Percentiles rank a stretch among this genome's conserved stretches.
phyloP scores from a whole-genome alignment of 2,888 invertebrate genomes.

The Orthosia gracilis region DNA sequence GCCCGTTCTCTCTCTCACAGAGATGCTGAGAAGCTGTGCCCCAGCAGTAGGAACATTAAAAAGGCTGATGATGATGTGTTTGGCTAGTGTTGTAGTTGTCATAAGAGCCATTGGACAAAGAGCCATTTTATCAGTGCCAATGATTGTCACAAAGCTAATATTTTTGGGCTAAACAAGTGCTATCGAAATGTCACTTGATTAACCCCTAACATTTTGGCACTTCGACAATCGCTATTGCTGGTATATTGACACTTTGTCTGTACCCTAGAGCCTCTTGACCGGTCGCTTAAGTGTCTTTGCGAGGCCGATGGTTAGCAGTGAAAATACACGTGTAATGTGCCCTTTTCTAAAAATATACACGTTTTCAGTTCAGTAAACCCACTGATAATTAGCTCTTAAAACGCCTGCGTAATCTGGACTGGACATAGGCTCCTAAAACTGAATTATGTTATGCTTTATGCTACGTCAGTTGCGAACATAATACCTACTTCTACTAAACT shows the following conservation, averaged over 20 bases:
- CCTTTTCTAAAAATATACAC: background rate
- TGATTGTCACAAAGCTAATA: background rate
- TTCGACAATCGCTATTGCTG: no score
- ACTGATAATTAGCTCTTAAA: background rate
- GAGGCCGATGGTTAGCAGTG: background rate
- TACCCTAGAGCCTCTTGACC: background rate
- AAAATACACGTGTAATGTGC: background rate
- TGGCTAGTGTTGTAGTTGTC: background rate
- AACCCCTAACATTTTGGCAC: background rate
- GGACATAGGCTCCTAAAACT: background rate
- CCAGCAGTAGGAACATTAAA: no score
- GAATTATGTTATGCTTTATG: background rate
- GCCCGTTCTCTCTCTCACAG: no score
- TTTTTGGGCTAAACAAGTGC: background rate
- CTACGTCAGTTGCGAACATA: conserved; percentile 24
- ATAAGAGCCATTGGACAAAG: background rate
- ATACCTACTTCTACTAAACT: conserved; percentile 3
- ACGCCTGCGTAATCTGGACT: background rate
- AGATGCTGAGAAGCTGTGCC: no score
- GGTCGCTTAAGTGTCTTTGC: background rate
- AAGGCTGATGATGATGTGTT: no score
- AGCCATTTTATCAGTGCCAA: background rate
- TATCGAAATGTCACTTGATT: background rate
- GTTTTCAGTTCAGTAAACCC: background rate
- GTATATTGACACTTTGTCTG: no score